Percentiles rank a stretch among this genome's conserved stretches.
Evolutionary conservation across 2,113 vertebrate species (phyloP).

Genomic region (Hypocryptadius cinnamomeus): DNA sequence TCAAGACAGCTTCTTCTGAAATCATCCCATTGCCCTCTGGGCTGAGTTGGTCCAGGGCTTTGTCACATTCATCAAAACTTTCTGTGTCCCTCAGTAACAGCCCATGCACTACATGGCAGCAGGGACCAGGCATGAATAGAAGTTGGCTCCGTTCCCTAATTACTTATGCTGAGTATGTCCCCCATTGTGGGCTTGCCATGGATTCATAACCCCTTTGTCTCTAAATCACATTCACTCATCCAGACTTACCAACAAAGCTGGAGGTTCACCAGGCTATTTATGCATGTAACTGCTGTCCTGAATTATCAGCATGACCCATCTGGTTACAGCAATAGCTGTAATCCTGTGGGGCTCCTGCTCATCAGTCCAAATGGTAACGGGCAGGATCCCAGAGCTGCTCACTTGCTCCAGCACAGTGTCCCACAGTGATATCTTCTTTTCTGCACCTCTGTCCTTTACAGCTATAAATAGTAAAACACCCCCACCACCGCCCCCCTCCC

Average conservation of each 20-base stretch:
- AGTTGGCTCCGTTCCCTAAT: background rate
- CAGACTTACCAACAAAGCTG: background rate
- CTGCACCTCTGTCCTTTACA: background rate
- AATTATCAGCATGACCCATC: background rate
- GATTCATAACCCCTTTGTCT: conserved; percentile 36
- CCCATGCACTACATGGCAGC: accelerated
- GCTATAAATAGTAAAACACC: background rate
- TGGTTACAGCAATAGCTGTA: background rate
- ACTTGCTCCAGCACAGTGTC: background rate
- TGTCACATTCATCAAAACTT: background rate
- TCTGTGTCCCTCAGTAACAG: background rate
- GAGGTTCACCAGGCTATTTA: background rate
- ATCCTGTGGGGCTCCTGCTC: background rate
- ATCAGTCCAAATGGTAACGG: accelerated
- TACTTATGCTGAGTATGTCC: background rate
- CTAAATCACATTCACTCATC: background rate
- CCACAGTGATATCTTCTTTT: background rate
- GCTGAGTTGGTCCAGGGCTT: background rate
- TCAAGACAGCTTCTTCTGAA: background rate
- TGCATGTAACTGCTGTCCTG: background rate
- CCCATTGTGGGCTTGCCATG: background rate
- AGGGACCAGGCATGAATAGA: background rate
- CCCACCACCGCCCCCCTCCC: no score
- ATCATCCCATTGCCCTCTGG: background rate
- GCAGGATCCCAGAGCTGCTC: background rate